These are phyloP conservation scores for Calliopum simillimum DNA, from an alignment of 2,888 invertebrate species.

Conservation along the genomic window DNA sequence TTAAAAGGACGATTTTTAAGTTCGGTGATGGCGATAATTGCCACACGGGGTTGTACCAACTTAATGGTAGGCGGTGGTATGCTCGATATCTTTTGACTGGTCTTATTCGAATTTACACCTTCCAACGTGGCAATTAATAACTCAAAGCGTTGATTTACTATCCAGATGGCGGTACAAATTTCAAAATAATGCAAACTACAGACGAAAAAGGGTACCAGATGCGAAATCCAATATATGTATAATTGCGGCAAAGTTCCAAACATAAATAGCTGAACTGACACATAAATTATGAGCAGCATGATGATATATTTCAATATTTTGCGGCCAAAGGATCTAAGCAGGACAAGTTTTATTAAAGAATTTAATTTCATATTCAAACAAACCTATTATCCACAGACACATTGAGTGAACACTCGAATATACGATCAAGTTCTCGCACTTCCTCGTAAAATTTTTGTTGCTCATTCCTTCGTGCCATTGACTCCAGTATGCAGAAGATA, in stretches of 20 bases:
- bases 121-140: conserved; percentile 51
- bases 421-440: conserved; percentile 57
- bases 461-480: conserved; percentile 50
- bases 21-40: conserved; percentile 19
- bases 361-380: conserved; percentile 16
- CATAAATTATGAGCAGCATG: conserved; percentile 52
- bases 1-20: conserved; percentile 22
- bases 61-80: neutral
- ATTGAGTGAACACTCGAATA: conserved; percentile 56
- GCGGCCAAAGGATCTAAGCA: conserved; percentile 44
- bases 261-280: conserved; percentile 50
- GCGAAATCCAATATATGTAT: conserved; percentile 55
- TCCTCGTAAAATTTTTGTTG: conserved; percentile 50
- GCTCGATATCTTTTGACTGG: neutral
- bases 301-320: conserved; percentile 41
- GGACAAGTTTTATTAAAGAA: neutral
- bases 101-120: conserved; percentile 46
- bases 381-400: conserved; percentile 51
- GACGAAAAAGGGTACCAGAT: conserved; percentile 55
- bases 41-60: neutral
- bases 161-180: conserved; percentile 53
- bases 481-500: conserved; percentile 55
- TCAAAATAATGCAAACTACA: conserved; percentile 62
- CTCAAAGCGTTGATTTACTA: conserved; percentile 57
- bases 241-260: conserved; percentile 48